These are phyloP conservation scores for Coptodon rendalli DNA, from an alignment of 2,113 vertebrate genomes.

Conservation along the genomic window DNA sequence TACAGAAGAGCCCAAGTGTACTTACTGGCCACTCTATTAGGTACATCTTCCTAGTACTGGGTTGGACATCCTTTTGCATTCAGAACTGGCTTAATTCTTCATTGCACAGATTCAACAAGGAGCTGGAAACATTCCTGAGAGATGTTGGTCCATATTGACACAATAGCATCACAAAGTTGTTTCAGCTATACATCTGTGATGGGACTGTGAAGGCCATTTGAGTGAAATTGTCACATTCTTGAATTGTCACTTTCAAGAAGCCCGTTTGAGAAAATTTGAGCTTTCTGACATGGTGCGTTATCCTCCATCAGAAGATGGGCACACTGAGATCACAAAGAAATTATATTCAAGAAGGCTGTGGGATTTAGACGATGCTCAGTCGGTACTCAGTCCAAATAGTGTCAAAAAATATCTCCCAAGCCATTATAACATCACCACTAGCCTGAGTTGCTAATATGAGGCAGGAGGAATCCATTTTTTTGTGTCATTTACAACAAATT, in stretches of 20 bases:
- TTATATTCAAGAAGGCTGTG: neutral
- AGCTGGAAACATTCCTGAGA: neutral
- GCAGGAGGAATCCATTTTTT: neutral
- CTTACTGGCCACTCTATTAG: neutral
- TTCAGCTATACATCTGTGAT: neutral
- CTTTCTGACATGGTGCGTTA: neutral
- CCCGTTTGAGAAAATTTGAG: neutral
- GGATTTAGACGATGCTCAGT: neutral
- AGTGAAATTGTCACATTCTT: neutral
- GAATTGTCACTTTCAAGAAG: neutral
- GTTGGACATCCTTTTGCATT: neutral
- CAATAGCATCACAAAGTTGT: neutral
- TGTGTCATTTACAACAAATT: neutral
- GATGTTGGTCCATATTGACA: neutral
- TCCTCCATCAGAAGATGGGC: neutral
- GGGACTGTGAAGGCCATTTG: neutral
- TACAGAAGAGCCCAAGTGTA: neutral
- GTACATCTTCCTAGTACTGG: neutral
- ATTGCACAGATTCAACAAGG: neutral
- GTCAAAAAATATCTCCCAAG: accelerated
- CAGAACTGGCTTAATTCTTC: neutral
- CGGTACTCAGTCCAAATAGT: neutral
- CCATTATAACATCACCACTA: neutral
- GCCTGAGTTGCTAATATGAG: neutral
- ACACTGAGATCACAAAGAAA: neutral